These are phyloP conservation scores for Magallana nippona DNA, from an alignment of 2,888 invertebrate species.

Conservation along the genomic window DNA sequence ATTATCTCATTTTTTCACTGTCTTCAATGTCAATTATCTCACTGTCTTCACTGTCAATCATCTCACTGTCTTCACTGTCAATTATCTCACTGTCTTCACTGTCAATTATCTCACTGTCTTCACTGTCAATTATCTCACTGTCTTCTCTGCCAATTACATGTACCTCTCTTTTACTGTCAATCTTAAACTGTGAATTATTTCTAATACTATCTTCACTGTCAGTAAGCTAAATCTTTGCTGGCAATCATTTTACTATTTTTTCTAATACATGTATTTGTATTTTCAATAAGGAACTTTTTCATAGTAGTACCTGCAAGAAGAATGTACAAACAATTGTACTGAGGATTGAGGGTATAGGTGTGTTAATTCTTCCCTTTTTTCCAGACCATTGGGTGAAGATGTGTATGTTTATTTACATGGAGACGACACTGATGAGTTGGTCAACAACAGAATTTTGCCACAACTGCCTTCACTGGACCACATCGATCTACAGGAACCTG, in stretches of 20 bases:
- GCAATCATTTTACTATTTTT: background rate
- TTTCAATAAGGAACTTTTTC: background rate
- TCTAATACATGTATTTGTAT: background rate
- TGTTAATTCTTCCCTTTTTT: conserved; percentile 8
- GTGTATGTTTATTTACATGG: conserved; percentile 71
- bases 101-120: background rate
- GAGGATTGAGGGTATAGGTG: too few species aligned
- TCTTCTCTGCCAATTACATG: background rate
- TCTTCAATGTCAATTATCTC: too few species aligned
- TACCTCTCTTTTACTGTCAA: background rate
- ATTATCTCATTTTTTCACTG: too few species aligned
- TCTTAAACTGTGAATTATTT: too few species aligned
- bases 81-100: background rate
- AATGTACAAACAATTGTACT: too few species aligned
- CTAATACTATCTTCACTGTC: background rate
- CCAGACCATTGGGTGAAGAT: conserved; percentile 65
- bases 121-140: background rate
- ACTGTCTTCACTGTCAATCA: too few species aligned
- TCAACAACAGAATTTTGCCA: background rate
- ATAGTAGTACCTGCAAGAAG: too few species aligned
- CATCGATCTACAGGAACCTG: background rate
- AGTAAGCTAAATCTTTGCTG: background rate
- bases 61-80: too few species aligned
- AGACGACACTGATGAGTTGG: conserved; percentile 59
- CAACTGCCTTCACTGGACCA: background rate